Conservation (phyloP, 2,888 invertebrate genomes). For the Drosophila borealis region DNA sequence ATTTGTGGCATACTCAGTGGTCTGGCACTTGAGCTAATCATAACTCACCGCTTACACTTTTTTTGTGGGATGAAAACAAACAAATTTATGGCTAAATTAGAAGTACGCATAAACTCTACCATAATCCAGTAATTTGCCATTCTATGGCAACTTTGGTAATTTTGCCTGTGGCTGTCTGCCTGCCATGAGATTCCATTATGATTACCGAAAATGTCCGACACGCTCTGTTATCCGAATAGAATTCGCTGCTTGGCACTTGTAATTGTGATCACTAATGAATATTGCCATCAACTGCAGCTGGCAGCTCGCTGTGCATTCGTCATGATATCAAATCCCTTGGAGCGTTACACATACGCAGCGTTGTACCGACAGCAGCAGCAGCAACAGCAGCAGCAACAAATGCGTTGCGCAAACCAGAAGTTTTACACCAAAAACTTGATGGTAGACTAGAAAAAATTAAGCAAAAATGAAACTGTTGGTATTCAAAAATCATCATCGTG, state of each 20-base stretch:
- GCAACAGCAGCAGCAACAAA: not conserved
- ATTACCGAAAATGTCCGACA: not conserved
- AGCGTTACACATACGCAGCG: constrained; percentile 60
- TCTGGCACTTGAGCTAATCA: constrained; percentile 13
- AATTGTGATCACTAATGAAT: constrained; percentile 21
- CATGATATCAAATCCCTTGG: constrained; percentile 1
- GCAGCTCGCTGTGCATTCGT: constrained; percentile 12
- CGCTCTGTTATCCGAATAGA: not conserved
- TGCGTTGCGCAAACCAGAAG: constrained; percentile 12
- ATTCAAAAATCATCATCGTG: constrained; percentile 34
- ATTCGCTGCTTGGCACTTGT: constrained; percentile 5
- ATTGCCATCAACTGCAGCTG: not conserved
- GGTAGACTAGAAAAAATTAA: constrained; percentile 25
- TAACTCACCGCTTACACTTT: constrained; percentile 19
- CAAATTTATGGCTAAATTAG: constrained; percentile 3
- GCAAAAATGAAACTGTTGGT: constrained; percentile 5
- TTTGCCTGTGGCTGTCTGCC: too few species aligned
- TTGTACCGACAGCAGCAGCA: constrained; percentile 17
- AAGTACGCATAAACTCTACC: not conserved
- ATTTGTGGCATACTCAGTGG: constrained; percentile 8
- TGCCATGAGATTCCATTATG: not conserved
- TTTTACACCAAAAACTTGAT: constrained; percentile 29
- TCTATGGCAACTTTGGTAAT: too few species aligned
- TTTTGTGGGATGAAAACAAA: constrained; percentile 4
- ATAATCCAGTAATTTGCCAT: not conserved